Evolutionary conservation across 2,113 vertebrate species (phyloP), one percentile per base, ranked within the genome.

Genomic region (Albula glossodonta): DNA sequence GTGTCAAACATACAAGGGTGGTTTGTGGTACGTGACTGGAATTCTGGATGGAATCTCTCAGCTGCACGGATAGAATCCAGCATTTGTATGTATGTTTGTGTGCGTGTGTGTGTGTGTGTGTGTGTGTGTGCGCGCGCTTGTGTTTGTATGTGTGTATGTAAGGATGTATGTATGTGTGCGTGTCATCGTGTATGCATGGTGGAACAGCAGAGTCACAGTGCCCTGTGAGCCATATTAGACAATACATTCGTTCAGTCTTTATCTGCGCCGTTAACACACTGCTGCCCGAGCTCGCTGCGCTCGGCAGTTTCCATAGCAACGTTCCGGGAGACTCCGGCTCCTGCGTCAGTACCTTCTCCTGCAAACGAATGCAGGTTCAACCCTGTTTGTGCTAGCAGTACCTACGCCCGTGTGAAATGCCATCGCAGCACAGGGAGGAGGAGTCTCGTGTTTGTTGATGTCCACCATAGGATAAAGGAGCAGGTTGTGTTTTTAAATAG

Each of bases 271-370:
- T 63, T 85, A 78, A 85, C 74, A 17, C 52, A n/a, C 17, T 80
- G 49, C 31, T 60, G 70, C n/a, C 49, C 56, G n/a, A 0, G 74
- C 77, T 85, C 51, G 15, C 51, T 53, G n/a, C 9, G 53, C 25
- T 56, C 56, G 17, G 60, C 52, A 53, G 84, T 85, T 85, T 80
- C 74, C 77, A 80, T 85, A 41, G 53, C 53, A 79, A 85, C 77
- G 19, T 19, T 49, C 52, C 13, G 10, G 9, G 77, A 84, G 63
- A 53, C 74, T 84, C 51, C 50, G 41, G 51, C 66, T 51, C 74
- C 49, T n/a, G n/a, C 79, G 11, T 82, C 51, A 31, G 10, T 83
- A 15, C 56, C 11, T 60, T 25, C 7, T 4, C 48, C 25, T 57
- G 8, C 13, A 22, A 48, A 17, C 2, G 41, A 48, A 41, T 2